phyloP scores from a whole-genome alignment of 2,113 vertebrate species.

The Kobus ellipsiprymnus region DNA sequence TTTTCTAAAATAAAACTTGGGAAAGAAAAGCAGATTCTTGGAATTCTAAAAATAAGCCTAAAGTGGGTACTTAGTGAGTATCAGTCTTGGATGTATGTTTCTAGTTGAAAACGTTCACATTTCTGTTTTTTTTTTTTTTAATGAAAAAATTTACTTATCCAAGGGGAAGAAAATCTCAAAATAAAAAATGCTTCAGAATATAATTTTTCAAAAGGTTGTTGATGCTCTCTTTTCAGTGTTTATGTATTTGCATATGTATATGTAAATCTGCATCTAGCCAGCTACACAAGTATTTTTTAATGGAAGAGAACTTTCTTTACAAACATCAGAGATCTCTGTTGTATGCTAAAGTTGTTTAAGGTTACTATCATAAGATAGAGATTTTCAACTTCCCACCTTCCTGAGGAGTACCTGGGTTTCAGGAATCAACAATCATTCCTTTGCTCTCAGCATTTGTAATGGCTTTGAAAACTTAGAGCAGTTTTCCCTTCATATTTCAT shows the following conservation, averaged over 20 bases:
- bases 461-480: not conserved
- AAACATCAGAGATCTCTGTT: conserved; percentile 22
- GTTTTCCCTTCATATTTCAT: conserved; percentile 15
- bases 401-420: not conserved
- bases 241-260: not conserved
- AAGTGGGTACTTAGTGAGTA: not conserved
- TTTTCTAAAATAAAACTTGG: conserved; percentile 52
- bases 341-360: not conserved
- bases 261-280: not conserved
- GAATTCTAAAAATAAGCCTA: conserved; percentile 51
- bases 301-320: not conserved
- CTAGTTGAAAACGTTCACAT: not conserved
- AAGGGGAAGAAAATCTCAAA: not conserved
- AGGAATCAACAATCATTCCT: not conserved
- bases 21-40: not conserved
- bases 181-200: conserved; percentile 14
- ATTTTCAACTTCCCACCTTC: not conserved
- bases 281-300: conserved; percentile 3
- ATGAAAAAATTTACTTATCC: not conserved
- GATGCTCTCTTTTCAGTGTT: not conserved
- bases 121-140: not conserved
- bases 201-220: not conserved
- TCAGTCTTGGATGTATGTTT: not conserved
- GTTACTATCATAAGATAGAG: not conserved
- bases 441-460: not conserved